Base-by-base conservation (phyloP, 2,888 invertebrate species). In the Ommatoiulus sabulosus region DNA sequence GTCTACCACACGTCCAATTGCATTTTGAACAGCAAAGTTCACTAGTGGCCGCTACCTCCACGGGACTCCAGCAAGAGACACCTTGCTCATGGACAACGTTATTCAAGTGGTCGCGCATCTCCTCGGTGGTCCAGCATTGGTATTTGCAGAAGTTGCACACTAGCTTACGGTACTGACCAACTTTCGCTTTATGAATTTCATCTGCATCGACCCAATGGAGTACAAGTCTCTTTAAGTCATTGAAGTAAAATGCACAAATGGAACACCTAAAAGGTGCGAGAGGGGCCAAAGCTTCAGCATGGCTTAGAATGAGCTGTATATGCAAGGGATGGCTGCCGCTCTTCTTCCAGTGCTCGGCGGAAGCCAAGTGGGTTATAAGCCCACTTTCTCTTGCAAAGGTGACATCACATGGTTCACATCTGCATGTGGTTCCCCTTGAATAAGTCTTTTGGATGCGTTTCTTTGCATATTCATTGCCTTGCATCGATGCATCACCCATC, bases 211-310 rank as follows among this genome's bases (percentile, higher is more conserved):
- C 93, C 96, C 96, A 97, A 92, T 97, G 97, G 52, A 94, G 93
- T 96, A 96, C 88, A 94, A 94, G 87, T 94, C 94, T 90, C 95
- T 94, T 91, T 95, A 96, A 90, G 84, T 90, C 90, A 92, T 97
- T 97, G 91, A 96, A 96, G 92, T 96, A 98, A 92, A 96, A 98
- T 89, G 95, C 95, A 92, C 98, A 98, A 17, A 96, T 94, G 84
- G 95, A 95, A 92, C 98, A 98, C 92, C 97, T 97, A 92, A 96
- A 98, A 0, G 97, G 97, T 86, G 96, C 95, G 91, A 97, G 96
- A 89, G 95, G 94, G 7, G 97, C 95, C 90, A 97, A 35, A 10
- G 17, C 24, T 15, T 52, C 24, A 35, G 24, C 15, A 43, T 95
- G 89, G 95, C 95, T 90, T 52, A 97, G 93, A 88, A 97, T 95